Conservation (phyloP, 2,797 vertebrate species). For the Myripristis jacobus region DNA sequence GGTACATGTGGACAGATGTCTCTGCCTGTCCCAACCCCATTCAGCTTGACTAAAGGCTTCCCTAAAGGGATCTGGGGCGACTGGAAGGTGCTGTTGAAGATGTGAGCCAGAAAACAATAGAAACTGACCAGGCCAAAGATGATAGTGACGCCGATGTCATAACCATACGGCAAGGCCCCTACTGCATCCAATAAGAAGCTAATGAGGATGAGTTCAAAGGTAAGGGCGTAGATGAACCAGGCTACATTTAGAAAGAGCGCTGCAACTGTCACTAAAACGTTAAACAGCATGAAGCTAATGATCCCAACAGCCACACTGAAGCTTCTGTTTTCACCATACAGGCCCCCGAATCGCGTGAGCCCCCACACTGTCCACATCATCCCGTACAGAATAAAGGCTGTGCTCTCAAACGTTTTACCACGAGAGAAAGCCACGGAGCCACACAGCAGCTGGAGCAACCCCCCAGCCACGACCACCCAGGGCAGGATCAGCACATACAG, state of each 20-base stretch:
- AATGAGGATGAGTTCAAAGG: slow-evolving; percentile 87
- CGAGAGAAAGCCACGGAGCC: slow-evolving; percentile 88
- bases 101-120: slow-evolving; percentile 88
- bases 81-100: slow-evolving; percentile 86
- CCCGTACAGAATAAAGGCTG: slow-evolving; percentile 87
- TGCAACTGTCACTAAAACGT: slow-evolving; percentile 83
- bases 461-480: slow-evolving; percentile 88
- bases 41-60: slow-evolving; percentile 82
- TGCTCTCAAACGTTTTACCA: slow-evolving; percentile 93
- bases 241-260: slow-evolving; percentile 83
- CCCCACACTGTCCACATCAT: slow-evolving; percentile 91
- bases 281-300: slow-evolving; percentile 88
- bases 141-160: slow-evolving; percentile 86
- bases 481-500: slow-evolving; percentile 84
- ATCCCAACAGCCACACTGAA: slow-evolving; percentile 86
- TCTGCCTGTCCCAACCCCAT: slow-evolving; percentile 76
- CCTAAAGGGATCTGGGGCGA: slow-evolving; percentile 86
- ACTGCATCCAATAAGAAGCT: slow-evolving; percentile 90
- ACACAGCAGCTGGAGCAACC: slow-evolving; percentile 84
- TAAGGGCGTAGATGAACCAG: slow-evolving; percentile 87
- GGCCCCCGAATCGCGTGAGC: slow-evolving; percentile 82
- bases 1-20: slow-evolving; percentile 85
- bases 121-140: slow-evolving; percentile 90
- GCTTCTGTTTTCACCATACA: slow-evolving; percentile 81
- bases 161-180: slow-evolving; percentile 81